Evolutionary conservation across 2,888 invertebrate species (phyloP).

Genomic region (Lumbricus terrestris): DNA sequence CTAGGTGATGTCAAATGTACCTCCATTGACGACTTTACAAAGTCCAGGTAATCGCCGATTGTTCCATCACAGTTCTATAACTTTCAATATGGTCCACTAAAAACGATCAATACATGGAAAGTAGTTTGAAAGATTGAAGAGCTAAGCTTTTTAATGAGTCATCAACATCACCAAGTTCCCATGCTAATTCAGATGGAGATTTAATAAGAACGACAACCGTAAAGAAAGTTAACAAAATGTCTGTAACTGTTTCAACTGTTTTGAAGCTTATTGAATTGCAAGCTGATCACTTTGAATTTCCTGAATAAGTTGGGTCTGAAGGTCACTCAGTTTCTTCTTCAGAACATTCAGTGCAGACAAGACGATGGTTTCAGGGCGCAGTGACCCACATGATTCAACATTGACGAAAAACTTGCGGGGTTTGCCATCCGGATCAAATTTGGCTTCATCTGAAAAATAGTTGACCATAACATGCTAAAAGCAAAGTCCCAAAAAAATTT

Average conservation of each 20-base stretch:
- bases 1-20: neutral
- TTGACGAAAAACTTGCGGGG: conserved; percentile 96
- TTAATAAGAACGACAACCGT: neutral
- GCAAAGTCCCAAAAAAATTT: neutral
- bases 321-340: conserved; percentile 90
- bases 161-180: neutral
- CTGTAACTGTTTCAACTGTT: neutral
- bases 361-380: conserved; percentile 95
- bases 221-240: neutral
- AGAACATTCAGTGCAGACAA: conserved; percentile 88
- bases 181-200: neutral
- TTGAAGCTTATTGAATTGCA: conserved; percentile 42
- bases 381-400: conserved; percentile 90
- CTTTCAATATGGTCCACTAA: neutral
- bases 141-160: neutral
- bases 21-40: neutral
- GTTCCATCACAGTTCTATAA: neutral
- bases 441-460: conserved; percentile 75
- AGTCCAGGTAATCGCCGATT: neutral
- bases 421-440: conserved; percentile 89
- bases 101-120: neutral
- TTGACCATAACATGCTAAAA: neutral
- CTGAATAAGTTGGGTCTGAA: conserved; percentile 70
- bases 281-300: conserved; percentile 57
- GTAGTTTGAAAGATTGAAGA: neutral